Evolutionary conservation across 2,113 vertebrate species (phyloP), one percentile per base, ranked within the genome.

Genomic region (Trematocara zebra): DNA sequence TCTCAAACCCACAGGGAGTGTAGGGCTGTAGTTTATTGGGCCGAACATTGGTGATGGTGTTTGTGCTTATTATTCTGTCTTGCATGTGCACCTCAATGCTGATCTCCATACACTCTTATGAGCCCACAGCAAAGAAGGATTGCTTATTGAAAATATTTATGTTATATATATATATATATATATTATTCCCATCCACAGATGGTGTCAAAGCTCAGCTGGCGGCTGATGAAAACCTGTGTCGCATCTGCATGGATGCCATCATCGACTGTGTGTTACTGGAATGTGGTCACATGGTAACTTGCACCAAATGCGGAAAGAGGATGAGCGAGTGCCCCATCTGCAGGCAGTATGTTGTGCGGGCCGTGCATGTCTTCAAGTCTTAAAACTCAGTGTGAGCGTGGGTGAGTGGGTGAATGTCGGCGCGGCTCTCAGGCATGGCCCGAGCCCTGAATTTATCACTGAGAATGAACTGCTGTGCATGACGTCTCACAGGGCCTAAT

Each of bases 261-360:
- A 99, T 99, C 4, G 99, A 99, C 96, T 99, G 99, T 0, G 99
- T 99, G 76, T 96, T 99, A 89, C 96, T 99, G 61, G 99, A 99
- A 82, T 99, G 99, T 0, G 98, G 99, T 79, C 99, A 99, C 96
- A 99, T 99, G 99, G 98, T 99, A 79, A 99, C 99, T 7, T 99
- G 99, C 94, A 99, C 99, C 91, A 99, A 98, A 88, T 99, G 99
- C 0, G 99, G 99, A 31, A 99, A 99, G 94, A 95, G 98, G 78
- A 99, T 99, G 99, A 99, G 96, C 42, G 99, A 99, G 96, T 99
- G 99, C 79, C 99, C 99, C 89, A 99, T 99, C 96, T 99, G 99
- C 96, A 96, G 99, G 53, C 98, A 99, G 97, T 99, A 98, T 2
- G 99, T 99, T 1, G 98, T 99, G 15, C 96, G 99, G 4, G 98